A percentile compares a stretch with the other conserved stretches of the same genome.
Conservation (phyloP, 2,888 invertebrate species). For the Melanotus villosus region DNA sequence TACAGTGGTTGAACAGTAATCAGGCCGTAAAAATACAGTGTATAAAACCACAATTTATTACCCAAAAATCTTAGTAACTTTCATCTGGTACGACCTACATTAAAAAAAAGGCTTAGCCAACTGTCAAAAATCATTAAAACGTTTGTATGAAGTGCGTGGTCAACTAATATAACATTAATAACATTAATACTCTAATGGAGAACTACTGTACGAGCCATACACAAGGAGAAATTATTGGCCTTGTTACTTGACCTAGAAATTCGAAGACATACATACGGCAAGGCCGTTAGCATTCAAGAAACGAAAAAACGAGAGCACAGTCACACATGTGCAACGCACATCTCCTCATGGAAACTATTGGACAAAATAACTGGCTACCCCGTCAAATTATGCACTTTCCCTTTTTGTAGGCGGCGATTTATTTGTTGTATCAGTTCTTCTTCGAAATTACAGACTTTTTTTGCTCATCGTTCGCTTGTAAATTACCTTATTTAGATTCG, state of each 20-base stretch:
- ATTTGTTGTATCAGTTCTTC: neutral
- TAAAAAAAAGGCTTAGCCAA: constrained; percentile 46
- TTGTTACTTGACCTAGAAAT: constrained; percentile 71
- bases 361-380: constrained; percentile 43
- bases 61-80: constrained; percentile 58
- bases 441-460: constrained; percentile 16
- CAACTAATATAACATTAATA: constrained; percentile 45
- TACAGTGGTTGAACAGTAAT: constrained; percentile 53
- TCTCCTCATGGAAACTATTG: constrained; percentile 38
- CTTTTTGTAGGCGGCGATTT: constrained; percentile 42
- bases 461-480: neutral
- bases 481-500: neutral
- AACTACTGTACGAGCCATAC: constrained; percentile 58
- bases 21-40: constrained; percentile 59
- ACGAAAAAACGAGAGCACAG: constrained; percentile 55
- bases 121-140: constrained; percentile 57
- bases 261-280: constrained; percentile 67
- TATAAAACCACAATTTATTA: constrained; percentile 54
- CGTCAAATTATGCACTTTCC: constrained; percentile 48
- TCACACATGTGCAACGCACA: constrained; percentile 45
- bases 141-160: constrained; percentile 47
- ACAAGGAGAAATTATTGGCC: constrained; percentile 69
- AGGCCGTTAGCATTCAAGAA: constrained; percentile 63
- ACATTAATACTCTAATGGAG: constrained; percentile 51
- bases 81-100: constrained; percentile 58